Conservation (phyloP, 2,797 vertebrate genomes). For the Tenualosa thibaudeaui region DNA sequence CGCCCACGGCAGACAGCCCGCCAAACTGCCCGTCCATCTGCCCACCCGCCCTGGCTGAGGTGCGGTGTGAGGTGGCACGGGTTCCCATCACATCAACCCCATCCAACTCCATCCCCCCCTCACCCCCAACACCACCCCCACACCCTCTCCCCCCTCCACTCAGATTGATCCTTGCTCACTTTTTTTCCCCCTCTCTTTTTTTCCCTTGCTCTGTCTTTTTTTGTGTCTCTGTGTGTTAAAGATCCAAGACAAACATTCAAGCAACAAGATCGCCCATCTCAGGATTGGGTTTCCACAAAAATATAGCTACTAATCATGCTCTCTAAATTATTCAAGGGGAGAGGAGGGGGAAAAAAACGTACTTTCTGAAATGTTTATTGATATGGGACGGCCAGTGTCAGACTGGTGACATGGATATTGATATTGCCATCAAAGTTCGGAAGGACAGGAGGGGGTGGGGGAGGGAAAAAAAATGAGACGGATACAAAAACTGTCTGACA, state of each 20-base stretch:
- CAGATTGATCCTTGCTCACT: constrained; percentile 27
- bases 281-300: constrained; percentile 78
- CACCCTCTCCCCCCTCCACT: constrained; percentile 12
- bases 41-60: constrained; percentile 9
- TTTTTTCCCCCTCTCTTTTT: not conserved
- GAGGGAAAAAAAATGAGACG: constrained; percentile 19
- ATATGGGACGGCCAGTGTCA: constrained; percentile 78
- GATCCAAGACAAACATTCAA: constrained; percentile 76
- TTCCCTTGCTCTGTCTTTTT: constrained; percentile 24
- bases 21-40: not conserved
- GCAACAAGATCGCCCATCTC: constrained; percentile 74
- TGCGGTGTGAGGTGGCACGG: not conserved
- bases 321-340: constrained; percentile 87
- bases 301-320: constrained; percentile 75
- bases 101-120: not conserved
- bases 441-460: constrained; percentile 59
- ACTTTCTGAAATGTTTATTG: constrained; percentile 88
- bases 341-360: constrained; percentile 74
- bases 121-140: not conserved
- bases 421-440: constrained; percentile 74
- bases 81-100: not conserved
- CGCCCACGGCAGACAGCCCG: not conserved
- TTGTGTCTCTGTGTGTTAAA: constrained; percentile 71
- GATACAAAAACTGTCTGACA: constrained; percentile 28
- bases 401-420: constrained; percentile 78